Evolutionary conservation across 2,797 vertebrate genomes (phyloP).

Genomic region (Adelosebastes latens): DNA sequence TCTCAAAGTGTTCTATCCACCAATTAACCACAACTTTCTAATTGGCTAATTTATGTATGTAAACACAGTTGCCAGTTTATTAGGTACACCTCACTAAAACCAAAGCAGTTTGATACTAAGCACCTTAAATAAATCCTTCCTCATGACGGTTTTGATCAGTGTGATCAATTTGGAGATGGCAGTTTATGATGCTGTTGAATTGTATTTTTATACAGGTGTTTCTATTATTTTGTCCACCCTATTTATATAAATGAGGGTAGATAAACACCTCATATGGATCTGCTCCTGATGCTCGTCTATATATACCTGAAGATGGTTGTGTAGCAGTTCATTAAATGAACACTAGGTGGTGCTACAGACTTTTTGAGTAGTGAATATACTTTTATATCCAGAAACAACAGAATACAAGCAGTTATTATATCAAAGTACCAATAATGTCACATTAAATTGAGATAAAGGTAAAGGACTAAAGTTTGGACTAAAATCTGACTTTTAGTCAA

Average conservation of each 20-base stretch:
- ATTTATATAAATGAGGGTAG: background rate
- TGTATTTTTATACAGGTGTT: too few species aligned
- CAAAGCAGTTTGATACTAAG: too few species aligned
- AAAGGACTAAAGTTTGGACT: background rate
- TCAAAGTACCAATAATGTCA: background rate
- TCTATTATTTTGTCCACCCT: background rate
- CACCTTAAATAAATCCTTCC: background rate
- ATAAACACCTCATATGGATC: too few species aligned
- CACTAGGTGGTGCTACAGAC: constrained; percentile 29
- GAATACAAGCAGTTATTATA: background rate
- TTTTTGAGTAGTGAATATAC: background rate
- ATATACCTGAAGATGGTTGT: background rate
- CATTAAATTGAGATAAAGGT: background rate
- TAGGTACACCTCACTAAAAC: too few species aligned
- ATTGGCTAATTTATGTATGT: too few species aligned
- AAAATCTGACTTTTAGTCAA: background rate
- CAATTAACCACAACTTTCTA: too few species aligned
- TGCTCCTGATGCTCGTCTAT: background rate
- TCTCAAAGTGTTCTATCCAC: background rate
- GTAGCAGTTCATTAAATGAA: background rate
- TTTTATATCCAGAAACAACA: background rate
- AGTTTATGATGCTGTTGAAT: too few species aligned
- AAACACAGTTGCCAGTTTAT: background rate
- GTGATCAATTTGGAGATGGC: too few species aligned
- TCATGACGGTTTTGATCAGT: too few species aligned